phyloP scores from a whole-genome alignment of 2,888 invertebrate genomes.

The Ischnura elegans region DNA sequence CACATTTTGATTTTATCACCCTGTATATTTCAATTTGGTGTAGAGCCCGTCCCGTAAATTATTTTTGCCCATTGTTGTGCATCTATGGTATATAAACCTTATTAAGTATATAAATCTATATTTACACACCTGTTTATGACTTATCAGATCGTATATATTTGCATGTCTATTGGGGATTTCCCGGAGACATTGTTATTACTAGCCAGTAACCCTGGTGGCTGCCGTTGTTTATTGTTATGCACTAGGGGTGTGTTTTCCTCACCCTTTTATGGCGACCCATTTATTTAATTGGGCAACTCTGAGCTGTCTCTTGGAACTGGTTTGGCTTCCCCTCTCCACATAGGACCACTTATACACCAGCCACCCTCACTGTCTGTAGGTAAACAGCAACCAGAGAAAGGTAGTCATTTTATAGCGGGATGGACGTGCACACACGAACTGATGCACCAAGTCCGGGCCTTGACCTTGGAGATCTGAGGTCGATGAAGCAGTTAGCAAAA shows the following conservation, averaged over 20 bases:
- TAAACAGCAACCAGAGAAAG: background rate
- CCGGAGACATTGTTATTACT: background rate
- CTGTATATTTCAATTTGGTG: conserved; percentile 53
- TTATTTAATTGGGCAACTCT: conserved; percentile 57
- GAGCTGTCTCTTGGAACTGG: background rate
- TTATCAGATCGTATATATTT: background rate
- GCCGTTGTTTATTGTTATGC: conserved; percentile 27
- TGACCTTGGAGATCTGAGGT: background rate
- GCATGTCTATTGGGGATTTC: background rate
- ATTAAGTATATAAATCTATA: conserved; percentile 31
- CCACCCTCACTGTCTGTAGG: conserved; percentile 26
- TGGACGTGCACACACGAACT: conserved; percentile 55
- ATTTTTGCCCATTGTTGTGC: conserved; percentile 51
- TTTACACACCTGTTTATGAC: conserved; percentile 16
- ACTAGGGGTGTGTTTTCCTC: background rate
- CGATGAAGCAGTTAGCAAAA: background rate
- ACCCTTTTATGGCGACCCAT: background rate
- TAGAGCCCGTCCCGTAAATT: conserved; percentile 51
- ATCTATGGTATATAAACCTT: background rate
- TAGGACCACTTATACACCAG: background rate
- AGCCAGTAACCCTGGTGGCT: background rate
- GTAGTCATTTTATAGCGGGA: background rate
- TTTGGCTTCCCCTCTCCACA: conserved; percentile 26
- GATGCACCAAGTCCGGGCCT: background rate
- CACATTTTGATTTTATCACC: conserved; percentile 12